Percentiles rank a stretch among this genome's conserved stretches.
Conservation (phyloP, 2,113 vertebrate species). For the Corynorhinus townsendii region DNA sequence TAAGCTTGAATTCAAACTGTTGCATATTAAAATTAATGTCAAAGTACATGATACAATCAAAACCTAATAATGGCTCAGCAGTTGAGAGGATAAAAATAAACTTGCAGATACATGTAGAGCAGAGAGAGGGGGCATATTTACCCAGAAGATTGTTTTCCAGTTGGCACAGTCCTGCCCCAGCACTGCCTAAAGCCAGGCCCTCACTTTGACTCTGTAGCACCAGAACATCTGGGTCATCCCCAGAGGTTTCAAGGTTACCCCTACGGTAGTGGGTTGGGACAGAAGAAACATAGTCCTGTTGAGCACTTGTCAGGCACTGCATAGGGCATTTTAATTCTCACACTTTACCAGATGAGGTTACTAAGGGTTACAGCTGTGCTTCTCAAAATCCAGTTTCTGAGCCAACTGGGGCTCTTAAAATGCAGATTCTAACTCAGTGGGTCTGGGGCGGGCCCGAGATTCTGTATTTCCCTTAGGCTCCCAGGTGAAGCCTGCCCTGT, state of each 20-base stretch:
- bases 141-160: not conserved
- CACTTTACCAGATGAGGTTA: not conserved
- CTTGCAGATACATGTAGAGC: not conserved
- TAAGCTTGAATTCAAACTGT: constrained; percentile 35
- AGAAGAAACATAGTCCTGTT: not conserved
- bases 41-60: constrained; percentile 43
- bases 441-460: not conserved
- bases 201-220: not conserved
- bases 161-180: not conserved
- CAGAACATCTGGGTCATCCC: not conserved
- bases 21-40: constrained; percentile 57
- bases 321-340: not conserved
- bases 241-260: not conserved
- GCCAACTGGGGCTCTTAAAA: not conserved
- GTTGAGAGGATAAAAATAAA: constrained; percentile 55
- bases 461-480: not conserved
- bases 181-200: not conserved
- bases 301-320: not conserved
- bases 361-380: not conserved
- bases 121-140: not conserved
- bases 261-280: too few relatives aligned
- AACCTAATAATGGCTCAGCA: constrained; percentile 25
- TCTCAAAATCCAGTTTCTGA: not conserved
- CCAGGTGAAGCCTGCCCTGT: not conserved
- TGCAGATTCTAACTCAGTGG: not conserved